phyloP scores from a whole-genome alignment of 2,113 vertebrate genomes.

The Psephotus haematonotus region DNA sequence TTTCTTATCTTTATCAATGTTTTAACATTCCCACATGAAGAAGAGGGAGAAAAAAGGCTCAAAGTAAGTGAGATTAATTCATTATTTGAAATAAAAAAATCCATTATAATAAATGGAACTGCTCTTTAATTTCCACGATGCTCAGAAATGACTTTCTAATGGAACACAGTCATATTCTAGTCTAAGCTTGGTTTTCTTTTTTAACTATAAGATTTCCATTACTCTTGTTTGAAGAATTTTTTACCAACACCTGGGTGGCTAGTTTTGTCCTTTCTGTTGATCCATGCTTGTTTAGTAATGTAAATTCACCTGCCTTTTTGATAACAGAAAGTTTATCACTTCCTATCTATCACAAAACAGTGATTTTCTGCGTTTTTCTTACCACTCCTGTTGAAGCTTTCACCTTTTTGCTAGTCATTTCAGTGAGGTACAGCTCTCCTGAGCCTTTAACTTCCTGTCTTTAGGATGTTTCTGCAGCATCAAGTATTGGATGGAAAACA shows the following conservation, averaged over 20 bases:
- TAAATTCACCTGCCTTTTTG: not conserved
- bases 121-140: not conserved
- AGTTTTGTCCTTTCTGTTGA: not conserved
- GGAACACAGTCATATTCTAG: not conserved
- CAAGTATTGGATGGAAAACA: not conserved
- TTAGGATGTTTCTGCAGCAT: not conserved
- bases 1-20: conserved; percentile 40
- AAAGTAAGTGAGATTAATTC: conserved; percentile 17
- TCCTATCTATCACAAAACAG: not conserved
- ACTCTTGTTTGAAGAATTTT: not conserved
- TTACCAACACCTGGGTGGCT: not conserved
- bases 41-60: not conserved
- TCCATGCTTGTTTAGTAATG: not conserved
- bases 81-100: not conserved
- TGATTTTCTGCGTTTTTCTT: not conserved
- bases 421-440: not conserved
- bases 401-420: not conserved
- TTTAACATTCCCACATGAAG: not conserved
- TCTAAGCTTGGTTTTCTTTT: not conserved
- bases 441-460: not conserved
- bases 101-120: not conserved
- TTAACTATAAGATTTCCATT: not conserved
- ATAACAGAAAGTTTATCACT: not conserved
- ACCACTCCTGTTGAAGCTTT: not conserved
- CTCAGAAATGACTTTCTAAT: not conserved